Evolutionary conservation across 1,140 invertebrate species (phyloP).

Genomic region (Chymomyza costata): DNA sequence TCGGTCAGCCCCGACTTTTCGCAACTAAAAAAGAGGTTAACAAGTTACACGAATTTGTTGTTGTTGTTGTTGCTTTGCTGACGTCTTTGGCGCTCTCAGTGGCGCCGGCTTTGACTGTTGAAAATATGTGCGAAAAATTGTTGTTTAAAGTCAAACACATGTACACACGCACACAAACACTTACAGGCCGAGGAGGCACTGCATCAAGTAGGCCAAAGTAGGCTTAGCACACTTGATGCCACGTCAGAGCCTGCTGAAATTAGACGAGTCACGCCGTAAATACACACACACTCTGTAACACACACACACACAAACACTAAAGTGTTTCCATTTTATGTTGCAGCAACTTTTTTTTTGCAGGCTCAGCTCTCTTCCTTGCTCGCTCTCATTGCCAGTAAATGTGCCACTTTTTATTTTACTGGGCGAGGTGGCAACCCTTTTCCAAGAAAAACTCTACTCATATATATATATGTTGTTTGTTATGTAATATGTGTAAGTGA

Average conservation of each 20-base stretch:
- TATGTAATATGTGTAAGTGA: conserved; percentile 1
- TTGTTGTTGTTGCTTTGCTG: conserved; percentile 35
- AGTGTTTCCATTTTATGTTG: conserved; percentile 48
- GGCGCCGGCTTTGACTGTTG: conserved; percentile 4
- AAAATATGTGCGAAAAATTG: conserved; percentile 53
- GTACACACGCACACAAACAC: no score
- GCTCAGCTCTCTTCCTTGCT: no score
- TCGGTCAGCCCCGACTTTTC: no score
- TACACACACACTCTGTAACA: no score
- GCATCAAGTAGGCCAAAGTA: conserved; percentile 56
- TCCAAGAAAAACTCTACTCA: no score
- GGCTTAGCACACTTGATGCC: conserved; percentile 40
- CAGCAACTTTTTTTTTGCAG: no score
- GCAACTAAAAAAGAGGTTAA: conserved; percentile 61
- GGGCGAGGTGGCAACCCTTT: background rate
- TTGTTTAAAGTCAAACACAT: no score
- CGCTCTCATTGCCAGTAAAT: conserved; percentile 33
- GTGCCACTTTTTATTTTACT: conserved; percentile 14
- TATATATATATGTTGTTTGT: conserved; percentile 5
- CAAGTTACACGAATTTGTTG: conserved; percentile 51
- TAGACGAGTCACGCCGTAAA: conserved; percentile 42
- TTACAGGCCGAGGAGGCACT: no score
- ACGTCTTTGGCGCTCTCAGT: conserved; percentile 9
- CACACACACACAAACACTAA: no score
- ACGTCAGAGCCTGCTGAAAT: conserved; percentile 26